Evolutionary conservation across 1,140 invertebrate species (phyloP), one percentile per base, ranked within the genome.

Genomic region (Trigoniulus corallinus): DNA sequence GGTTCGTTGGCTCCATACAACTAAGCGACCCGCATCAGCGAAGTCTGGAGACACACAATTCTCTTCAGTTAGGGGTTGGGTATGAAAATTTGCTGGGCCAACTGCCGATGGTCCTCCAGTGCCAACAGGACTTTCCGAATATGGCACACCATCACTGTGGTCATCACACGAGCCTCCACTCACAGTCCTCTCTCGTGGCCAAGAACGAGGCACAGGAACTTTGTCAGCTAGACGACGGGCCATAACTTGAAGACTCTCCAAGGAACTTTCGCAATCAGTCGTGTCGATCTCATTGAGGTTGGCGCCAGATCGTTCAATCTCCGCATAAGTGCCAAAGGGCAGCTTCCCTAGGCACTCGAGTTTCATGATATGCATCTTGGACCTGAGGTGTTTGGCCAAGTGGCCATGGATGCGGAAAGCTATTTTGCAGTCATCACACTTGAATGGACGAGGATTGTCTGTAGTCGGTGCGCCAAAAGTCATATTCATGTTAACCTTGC

Each of bases 401-500:
- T 96, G 91, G 0, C 89, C 92, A 61, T 94, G 88, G 61, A 95
- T 95, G 54, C 92, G 76, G 64, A 98, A 98, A 1, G 88, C 89
- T 53, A 92, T 85, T 64, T 89, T 89, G 66, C 94, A 98, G 61
- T 95, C 88, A 3, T 78, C 80, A 70, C 93, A 97, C 61, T 91
- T 88, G 61, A 92, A 95, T 3, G 91, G 88, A 44, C 91, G 73
- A 15, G 91, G 91, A 71, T 95, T 93, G 49, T 83, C 83, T 0
- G 81, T 79, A 1, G 82, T 86, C 0, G 83, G 80, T 4, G 81
- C 78, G 1, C 84, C 83, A 64, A 87, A 87, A 1, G 83, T 85
- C 3, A 81, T 82, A 34, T 83, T 88, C 82, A 87, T 87, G 57
- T 79, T 76, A 15, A 78, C 72, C 71, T 73, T 43, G 20, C 21